Evolutionary conservation across 2,113 vertebrate species (phyloP).

Genomic region (Australoheros scitulus): DNA sequence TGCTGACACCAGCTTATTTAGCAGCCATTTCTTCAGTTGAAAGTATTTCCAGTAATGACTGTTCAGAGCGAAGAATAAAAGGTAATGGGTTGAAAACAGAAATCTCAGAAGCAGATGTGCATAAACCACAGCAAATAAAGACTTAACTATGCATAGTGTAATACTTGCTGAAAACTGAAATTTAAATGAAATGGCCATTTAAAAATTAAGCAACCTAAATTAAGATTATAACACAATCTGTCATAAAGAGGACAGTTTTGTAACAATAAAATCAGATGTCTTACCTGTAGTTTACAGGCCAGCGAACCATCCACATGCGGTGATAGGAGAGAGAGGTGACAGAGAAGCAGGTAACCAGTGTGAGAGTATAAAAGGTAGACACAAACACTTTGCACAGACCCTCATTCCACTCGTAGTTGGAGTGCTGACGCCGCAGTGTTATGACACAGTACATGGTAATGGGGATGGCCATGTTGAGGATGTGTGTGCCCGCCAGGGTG

Average conservation of each 20-base stretch:
- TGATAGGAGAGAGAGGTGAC: constrained; percentile 95
- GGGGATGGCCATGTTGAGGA: constrained; percentile 91
- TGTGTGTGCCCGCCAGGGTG: constrained; percentile 90
- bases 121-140: not conserved
- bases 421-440: constrained; percentile 86
- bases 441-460: constrained; percentile 92
- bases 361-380: constrained; percentile 94
- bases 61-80: not conserved
- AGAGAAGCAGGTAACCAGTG: constrained; percentile 92
- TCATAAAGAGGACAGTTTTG: not conserved
- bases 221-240: not conserved
- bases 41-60: not conserved
- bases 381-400: constrained; percentile 95
- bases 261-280: not conserved
- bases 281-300: constrained; percentile 95
- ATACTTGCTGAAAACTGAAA: not conserved
- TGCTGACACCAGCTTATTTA: not conserved
- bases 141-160: not conserved
- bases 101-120: not conserved
- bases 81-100: not conserved
- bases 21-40: not conserved
- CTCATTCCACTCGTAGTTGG: constrained; percentile 91
- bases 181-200: not conserved
- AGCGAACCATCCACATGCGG: constrained; percentile 98
- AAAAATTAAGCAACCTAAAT: not conserved